A percentile compares a stretch with the other conserved stretches of the same genome.
Conservation (phyloP, 2,797 vertebrate species). For the Nothura maculosa region DNA sequence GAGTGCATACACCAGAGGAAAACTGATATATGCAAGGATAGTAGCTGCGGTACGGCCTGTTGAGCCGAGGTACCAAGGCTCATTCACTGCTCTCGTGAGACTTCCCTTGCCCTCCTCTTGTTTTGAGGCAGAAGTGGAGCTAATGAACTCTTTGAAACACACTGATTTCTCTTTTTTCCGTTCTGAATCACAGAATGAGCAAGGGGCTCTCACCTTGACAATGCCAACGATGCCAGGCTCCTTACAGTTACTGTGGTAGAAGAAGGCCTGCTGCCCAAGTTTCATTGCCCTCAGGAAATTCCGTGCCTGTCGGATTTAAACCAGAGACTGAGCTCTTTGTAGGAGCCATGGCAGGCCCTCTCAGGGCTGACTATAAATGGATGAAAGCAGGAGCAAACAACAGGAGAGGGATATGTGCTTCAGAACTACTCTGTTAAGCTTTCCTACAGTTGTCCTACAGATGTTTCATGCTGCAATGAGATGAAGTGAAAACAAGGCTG, state of each 20-base stretch:
- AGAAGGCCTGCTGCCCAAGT: slow-evolving; percentile 90
- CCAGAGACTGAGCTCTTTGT: background rate
- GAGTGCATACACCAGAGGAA: background rate
- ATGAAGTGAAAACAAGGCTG: background rate
- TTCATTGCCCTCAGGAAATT: slow-evolving; percentile 97
- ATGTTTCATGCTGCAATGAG: background rate
- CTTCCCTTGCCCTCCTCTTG: background rate
- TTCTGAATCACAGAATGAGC: background rate
- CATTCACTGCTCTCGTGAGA: background rate
- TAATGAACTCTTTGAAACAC: background rate
- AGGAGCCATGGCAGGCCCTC: background rate
- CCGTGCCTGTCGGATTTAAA: slow-evolving; percentile 85
- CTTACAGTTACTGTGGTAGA: slow-evolving; percentile 99
- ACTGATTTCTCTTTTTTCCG: rapidly evolving
- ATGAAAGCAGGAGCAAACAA: background rate
- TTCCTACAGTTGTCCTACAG: background rate
- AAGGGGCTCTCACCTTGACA: slow-evolving; percentile 84
- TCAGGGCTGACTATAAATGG: background rate
- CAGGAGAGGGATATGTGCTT: background rate
- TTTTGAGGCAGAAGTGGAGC: background rate
- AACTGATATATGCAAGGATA: background rate
- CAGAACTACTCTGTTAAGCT: background rate
- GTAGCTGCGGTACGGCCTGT: rapidly evolving
- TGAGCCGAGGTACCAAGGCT: background rate
- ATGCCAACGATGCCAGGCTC: slow-evolving; percentile 93